These are phyloP conservation scores for Rissa tridactyla DNA, from an alignment of 2,113 vertebrate genomes.

Conservation along the genomic window DNA sequence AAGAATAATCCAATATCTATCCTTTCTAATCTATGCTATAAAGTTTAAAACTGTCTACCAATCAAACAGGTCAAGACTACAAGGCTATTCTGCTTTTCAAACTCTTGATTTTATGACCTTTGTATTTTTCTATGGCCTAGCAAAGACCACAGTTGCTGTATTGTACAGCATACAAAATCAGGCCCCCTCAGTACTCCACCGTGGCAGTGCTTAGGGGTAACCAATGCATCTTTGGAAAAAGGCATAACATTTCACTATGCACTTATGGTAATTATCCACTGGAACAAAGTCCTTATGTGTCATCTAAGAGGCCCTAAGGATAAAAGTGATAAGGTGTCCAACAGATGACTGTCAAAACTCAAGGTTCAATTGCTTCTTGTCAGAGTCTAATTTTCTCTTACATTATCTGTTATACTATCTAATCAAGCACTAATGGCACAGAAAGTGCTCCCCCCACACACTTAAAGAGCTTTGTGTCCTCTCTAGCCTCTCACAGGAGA, in stretches of 20 bases:
- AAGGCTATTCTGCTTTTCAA: background rate
- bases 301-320: background rate
- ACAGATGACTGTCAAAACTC: conserved; percentile 43
- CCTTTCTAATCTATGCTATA: background rate
- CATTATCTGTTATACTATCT: conserved; percentile 58
- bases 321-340: conserved; percentile 28
- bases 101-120: background rate
- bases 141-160: background rate
- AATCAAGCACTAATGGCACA: conserved; percentile 59
- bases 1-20: background rate
- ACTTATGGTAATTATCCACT: conserved; percentile 31
- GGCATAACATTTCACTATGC: conserved; percentile 4
- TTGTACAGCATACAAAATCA: background rate
- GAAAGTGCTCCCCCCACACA: conserved; percentile 33
- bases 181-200: background rate
- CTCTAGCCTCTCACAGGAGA: conserved; percentile 58
- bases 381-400: conserved; percentile 54
- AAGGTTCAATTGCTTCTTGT: conserved; percentile 57
- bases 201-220: background rate
- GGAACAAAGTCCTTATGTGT: conserved; percentile 18
- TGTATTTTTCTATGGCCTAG: background rate
- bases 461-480: conserved; percentile 60
- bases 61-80: background rate
- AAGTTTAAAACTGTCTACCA: background rate
- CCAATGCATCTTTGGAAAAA: background rate